Base-by-base conservation (phyloP, 2,113 vertebrate genomes). In the Pelobates fuscus region DNA sequence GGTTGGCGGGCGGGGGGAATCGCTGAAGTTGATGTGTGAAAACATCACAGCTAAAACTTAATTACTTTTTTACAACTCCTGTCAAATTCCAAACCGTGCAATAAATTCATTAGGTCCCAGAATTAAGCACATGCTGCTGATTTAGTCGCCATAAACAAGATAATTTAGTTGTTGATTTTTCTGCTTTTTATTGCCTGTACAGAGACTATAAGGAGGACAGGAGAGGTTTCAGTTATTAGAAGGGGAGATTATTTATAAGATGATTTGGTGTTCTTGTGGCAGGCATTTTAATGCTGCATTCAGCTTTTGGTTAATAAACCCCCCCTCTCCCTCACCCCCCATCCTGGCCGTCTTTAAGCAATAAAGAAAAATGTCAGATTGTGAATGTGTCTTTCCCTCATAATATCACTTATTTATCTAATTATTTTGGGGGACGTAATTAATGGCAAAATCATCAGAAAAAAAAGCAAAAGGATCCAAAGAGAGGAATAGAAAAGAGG, bases 71-170 rank as follows among this genome's bases (percentile, higher is more conserved):
- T 91, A 93, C 81, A 82, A 84, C 90, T 86, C 88, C 86, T 91
- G 89, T 92, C 90, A 93, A 91, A 92, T 91, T 92, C 91, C 91
- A 92, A 88, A 88, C 86, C 87, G 89, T 88, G 88, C 86, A 70
- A 57, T 93, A 93, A 93, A 93, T 91, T 92, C 91, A 92, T 93
- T 93, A 93, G 89, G 86, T 88, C 89, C 83, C 75, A 82, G 89
- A 81, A 87, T 90, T 92, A 89, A 91, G 89, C 90, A 85, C 84
- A 87, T 85, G 87, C 88, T 88, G 89, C 90, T 91, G 91, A 91
- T 90, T 91, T 91, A 91, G 87, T 87, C 20, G 55, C 90, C 87
- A 92, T 93, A 93, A 92, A 92, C 90, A 91, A 92, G 89, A 92
- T 91, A 87, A 91, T 90, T 89, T 90, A 86, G 87, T 87, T 92